These are phyloP conservation scores for Cygnus buccinator DNA, from an alignment of 2,113 vertebrate species.

Conservation along the genomic window DNA sequence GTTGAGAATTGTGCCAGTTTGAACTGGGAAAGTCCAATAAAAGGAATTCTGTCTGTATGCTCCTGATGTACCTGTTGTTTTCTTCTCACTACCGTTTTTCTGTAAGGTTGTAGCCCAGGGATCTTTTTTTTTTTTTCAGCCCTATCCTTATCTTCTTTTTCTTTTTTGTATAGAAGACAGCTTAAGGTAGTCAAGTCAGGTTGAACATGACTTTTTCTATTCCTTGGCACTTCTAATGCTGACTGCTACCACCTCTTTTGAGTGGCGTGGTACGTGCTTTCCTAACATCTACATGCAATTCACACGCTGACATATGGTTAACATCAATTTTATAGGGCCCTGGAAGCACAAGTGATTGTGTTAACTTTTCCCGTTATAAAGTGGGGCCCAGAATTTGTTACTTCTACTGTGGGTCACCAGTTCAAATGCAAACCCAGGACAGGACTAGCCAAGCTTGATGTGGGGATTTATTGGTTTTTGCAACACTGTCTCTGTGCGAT, in stretches of 20 bases:
- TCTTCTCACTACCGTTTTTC: not conserved
- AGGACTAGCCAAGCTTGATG: not conserved
- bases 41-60: not conserved
- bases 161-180: not conserved
- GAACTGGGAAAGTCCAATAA: not conserved
- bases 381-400: not conserved
- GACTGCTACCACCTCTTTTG: not conserved
- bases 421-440: conserved; percentile 35
- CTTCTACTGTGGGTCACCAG: not conserved
- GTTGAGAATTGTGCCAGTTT: not conserved
- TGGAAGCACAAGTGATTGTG: not conserved
- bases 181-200: not conserved
- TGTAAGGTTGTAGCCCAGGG: not conserved
- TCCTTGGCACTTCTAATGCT: not conserved
- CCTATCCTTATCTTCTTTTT: not conserved
- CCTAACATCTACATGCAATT: not conserved
- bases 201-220: not conserved
- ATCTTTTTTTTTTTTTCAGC: not conserved
- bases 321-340: conserved; percentile 23
- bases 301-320: not conserved
- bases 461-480: not conserved
- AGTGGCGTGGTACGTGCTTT: not conserved
- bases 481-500: fast-evolving
- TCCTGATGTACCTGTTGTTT: not conserved
- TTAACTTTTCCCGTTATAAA: not conserved